Evolutionary conservation across 2,888 invertebrate species (phyloP).

Genomic region (Cephus rjabovi): DNA sequence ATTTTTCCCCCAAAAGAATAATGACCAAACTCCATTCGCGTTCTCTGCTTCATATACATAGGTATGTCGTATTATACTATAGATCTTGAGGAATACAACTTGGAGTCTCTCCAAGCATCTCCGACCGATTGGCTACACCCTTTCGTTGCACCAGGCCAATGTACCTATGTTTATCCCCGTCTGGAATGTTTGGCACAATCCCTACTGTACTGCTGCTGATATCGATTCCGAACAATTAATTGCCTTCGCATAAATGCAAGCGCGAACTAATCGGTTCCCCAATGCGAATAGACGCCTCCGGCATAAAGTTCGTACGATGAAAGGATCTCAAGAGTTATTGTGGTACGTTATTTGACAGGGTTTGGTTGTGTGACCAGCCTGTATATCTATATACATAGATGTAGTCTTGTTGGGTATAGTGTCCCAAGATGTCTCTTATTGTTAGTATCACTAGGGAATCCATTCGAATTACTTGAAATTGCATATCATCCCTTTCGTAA

Average conservation of each 20-base stretch:
- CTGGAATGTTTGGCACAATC: conserved; percentile 23
- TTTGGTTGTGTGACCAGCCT: not conserved
- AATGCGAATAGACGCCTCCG: not conserved
- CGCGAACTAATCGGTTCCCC: conserved; percentile 9
- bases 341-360: not conserved
- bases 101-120: conserved; percentile 60
- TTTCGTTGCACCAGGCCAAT: conserved; percentile 14
- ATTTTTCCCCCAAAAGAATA: conserved; percentile 37
- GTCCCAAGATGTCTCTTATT: not conserved
- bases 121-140: conserved; percentile 53
- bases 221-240: conserved; percentile 36
- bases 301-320: not conserved
- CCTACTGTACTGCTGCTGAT: conserved; percentile 14
- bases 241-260: conserved; percentile 41
- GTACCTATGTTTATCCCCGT: conserved; percentile 28
- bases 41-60: not conserved
- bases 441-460: not conserved
- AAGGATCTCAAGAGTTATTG: not conserved
- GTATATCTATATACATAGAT: not conserved
- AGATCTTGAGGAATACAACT: conserved; percentile 37
- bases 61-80: not conserved
- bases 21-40: conserved; percentile 49
- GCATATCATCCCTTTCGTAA: not conserved
- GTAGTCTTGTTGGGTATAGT: not conserved
- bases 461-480: not conserved